Evolutionary conservation across 2,797 vertebrate genomes (phyloP).

Genomic region (Cercopithecus hamlyni): DNA sequence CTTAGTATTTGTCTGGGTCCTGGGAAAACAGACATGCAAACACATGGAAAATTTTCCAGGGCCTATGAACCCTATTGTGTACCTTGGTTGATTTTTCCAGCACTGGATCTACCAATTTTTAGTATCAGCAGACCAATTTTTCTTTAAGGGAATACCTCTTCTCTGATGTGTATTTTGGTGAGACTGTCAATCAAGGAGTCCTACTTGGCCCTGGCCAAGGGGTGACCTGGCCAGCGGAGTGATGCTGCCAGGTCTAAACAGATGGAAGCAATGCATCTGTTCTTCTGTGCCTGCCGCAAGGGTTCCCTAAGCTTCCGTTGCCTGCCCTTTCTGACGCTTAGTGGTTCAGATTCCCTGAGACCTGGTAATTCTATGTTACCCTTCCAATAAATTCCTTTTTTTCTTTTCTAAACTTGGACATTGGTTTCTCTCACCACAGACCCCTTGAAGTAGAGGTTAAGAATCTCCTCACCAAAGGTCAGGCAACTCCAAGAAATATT

Average conservation of each 20-base stretch:
- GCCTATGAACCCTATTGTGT: background rate
- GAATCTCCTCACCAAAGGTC: background rate
- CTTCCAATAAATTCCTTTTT: background rate
- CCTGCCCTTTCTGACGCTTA: background rate
- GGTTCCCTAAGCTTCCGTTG: background rate
- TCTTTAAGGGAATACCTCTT: background rate
- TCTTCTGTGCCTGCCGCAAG: background rate
- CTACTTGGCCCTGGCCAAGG: background rate
- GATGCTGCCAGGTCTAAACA: background rate
- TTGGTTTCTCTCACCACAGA: conserved; percentile 27
- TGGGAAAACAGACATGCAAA: background rate
- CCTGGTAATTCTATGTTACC: background rate
- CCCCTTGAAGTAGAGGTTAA: background rate
- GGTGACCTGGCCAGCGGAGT: background rate
- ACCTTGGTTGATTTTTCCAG: background rate
- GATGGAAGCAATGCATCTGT: background rate
- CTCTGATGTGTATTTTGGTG: background rate
- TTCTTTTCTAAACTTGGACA: background rate
- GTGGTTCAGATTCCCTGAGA: background rate
- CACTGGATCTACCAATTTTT: background rate
- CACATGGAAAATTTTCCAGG: background rate
- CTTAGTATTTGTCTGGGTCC: background rate
- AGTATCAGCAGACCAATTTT: background rate
- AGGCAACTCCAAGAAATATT: background rate
- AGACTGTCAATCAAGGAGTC: background rate